A percentile compares a stretch with the other conserved stretches of the same genome.
Conservation (phyloP, 2,888 invertebrate genomes). For the Glyphotaelius pellucidus region DNA sequence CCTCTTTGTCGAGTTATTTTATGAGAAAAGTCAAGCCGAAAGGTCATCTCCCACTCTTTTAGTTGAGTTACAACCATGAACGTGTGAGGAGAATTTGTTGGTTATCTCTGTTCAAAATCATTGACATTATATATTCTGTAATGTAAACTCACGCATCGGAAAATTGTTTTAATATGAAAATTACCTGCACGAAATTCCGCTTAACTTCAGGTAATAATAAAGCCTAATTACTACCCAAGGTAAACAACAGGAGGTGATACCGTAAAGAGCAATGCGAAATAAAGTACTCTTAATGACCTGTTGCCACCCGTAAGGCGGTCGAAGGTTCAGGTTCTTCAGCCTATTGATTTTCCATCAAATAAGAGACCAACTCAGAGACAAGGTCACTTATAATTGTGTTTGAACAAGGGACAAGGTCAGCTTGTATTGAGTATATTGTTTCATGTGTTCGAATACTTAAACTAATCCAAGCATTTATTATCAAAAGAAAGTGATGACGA, state of each 20-base stretch:
- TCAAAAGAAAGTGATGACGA: neutral
- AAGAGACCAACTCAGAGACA: neutral
- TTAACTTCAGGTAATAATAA: neutral
- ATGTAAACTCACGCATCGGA: neutral
- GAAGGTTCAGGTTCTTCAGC: neutral
- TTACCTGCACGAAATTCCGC: neutral
- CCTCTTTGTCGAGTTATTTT: neutral
- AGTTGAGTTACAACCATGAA: neutral
- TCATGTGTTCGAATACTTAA: neutral
- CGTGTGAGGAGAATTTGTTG: neutral
- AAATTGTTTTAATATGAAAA: neutral
- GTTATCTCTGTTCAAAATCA: neutral
- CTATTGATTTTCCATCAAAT: neutral
- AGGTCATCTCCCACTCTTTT: neutral
- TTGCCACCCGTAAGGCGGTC: neutral
- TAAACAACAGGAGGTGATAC: neutral
- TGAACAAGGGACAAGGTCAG: neutral
- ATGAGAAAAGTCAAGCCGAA: neutral
- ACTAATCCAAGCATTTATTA: neutral
- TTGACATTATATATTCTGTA: neutral
- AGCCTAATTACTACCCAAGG: neutral
- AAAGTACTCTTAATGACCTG: neutral
- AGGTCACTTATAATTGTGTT: neutral
- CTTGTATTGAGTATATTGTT: neutral
- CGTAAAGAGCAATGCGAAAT: neutral